Conservation (phyloP, 2,888 invertebrate genomes). For the Cantharis lateralis region DNA sequence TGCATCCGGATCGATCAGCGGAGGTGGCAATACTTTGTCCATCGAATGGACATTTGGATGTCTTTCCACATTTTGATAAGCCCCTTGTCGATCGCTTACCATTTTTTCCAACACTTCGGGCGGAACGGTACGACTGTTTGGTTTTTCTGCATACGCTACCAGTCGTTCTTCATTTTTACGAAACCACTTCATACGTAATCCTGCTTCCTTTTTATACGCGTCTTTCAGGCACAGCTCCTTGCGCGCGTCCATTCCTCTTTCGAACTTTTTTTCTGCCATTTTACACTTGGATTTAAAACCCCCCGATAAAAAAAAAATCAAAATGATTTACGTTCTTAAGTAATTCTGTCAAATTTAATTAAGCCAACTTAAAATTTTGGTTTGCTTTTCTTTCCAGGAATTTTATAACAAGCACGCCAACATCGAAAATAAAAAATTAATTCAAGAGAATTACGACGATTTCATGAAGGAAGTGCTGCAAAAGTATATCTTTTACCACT, state of each 20-base stretch:
- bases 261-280: slow-evolving; percentile 10
- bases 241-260: slow-evolving; percentile 15
- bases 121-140: slow-evolving; percentile 40
- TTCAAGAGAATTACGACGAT: slow-evolving; percentile 37
- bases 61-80: slow-evolving; percentile 38
- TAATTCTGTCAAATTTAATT: neutral
- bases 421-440: slow-evolving; percentile 36
- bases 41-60: slow-evolving; percentile 28
- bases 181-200: slow-evolving; percentile 52
- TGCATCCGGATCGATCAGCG: slow-evolving; percentile 34
- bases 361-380: neutral
- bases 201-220: slow-evolving; percentile 48
- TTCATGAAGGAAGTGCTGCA: slow-evolving; percentile 42
- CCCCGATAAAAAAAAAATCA: neutral
- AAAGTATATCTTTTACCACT: slow-evolving; percentile 41
- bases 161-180: slow-evolving; percentile 48
- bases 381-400: slow-evolving; percentile 26
- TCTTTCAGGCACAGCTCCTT: slow-evolving; percentile 27
- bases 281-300: slow-evolving; percentile 2
- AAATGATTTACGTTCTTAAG: neutral
- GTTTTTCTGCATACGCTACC: slow-evolving; percentile 44
- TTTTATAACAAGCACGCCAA: slow-evolving; percentile 41
- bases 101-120: slow-evolving; percentile 43
- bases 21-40: slow-evolving; percentile 28
- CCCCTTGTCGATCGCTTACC: slow-evolving; percentile 35